A percentile compares a stretch with the other conserved stretches of the same genome.
Evolutionary conservation across 2,797 vertebrate genomes (phyloP).

Genomic region (Serranus cabrilla): DNA sequence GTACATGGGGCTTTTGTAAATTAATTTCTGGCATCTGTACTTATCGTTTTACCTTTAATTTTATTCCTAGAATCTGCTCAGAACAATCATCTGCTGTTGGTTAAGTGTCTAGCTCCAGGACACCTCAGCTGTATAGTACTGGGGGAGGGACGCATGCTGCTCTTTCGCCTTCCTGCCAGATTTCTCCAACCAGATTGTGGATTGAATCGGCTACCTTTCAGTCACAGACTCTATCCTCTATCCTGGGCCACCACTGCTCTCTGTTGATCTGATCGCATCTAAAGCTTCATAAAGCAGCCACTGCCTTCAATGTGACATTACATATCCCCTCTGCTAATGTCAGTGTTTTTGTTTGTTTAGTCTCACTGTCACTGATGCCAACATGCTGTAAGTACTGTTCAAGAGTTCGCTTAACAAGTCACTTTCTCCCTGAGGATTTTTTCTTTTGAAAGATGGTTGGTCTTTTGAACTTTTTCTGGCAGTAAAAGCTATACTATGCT

Average conservation of each 20-base stretch:
- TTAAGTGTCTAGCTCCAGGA: constrained; percentile 10
- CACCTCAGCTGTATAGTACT: constrained; percentile 13
- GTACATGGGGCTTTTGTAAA: background rate
- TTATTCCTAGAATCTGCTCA: background rate
- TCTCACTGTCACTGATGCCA: background rate
- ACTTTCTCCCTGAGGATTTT: background rate
- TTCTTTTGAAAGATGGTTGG: background rate
- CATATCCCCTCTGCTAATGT: constrained; percentile 6
- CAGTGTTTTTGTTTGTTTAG: background rate
- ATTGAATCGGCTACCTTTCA: constrained; percentile 13
- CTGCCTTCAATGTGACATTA: constrained; percentile 24
- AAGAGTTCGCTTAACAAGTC: background rate
- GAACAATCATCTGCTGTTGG: constrained; percentile 19
- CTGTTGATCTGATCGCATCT: background rate
- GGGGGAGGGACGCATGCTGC: background rate
- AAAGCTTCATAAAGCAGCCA: constrained; percentile 6
- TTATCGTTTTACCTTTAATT: background rate
- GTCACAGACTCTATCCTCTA: constrained; percentile 1
- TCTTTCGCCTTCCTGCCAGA: constrained; percentile 6
- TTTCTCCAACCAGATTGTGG: constrained; percentile 15
- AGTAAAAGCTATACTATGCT: background rate
- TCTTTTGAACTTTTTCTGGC: background rate
- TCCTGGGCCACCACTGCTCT: background rate
- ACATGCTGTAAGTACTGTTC: background rate
- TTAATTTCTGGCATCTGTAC: background rate